Percentiles rank a stretch among this genome's conserved stretches.
Evolutionary conservation across 2,888 invertebrate genomes (phyloP).

Genomic region (Drosophila hamatofila): DNA sequence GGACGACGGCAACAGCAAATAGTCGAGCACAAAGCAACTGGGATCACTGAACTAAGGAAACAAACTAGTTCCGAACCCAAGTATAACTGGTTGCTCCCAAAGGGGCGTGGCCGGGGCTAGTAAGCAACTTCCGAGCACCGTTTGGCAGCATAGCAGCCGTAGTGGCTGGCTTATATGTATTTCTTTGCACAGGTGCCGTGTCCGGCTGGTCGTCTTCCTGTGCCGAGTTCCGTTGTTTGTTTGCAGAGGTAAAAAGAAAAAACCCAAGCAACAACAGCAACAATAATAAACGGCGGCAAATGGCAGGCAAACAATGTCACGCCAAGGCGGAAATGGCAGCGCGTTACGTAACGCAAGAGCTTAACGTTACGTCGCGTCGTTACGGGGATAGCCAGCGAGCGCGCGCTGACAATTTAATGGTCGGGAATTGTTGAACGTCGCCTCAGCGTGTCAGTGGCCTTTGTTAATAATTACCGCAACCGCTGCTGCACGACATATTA

Average conservation of each 20-base stretch:
- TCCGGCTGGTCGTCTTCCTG: slow-evolving; percentile 36
- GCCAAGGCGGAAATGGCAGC: slow-evolving; percentile 55
- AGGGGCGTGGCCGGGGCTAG: slow-evolving; percentile 13
- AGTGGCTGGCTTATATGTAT: slow-evolving; percentile 18
- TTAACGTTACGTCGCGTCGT: slow-evolving; percentile 23
- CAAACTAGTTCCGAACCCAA: slow-evolving; percentile 36
- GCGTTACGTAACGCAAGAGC: slow-evolving; percentile 41
- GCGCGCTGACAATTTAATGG: slow-evolving; percentile 57
- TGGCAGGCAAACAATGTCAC: slow-evolving; percentile 70
- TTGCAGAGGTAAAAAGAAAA: slow-evolving; percentile 8
- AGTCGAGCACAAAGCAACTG: slow-evolving; percentile 39
- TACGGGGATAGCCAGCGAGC: not conserved
- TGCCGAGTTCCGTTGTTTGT: slow-evolving; percentile 46
- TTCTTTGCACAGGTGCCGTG: slow-evolving; percentile 15
- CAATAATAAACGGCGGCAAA: slow-evolving; percentile 61
- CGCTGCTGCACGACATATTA: slow-evolving; percentile 39
- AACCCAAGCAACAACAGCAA: slow-evolving; percentile 17
- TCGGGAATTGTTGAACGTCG: slow-evolving; percentile 15
- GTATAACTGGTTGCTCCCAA: slow-evolving; percentile 9
- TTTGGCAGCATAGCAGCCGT: not conserved
- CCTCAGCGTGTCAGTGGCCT: slow-evolving; percentile 58
- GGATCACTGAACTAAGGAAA: slow-evolving; percentile 63
- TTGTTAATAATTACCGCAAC: slow-evolving; percentile 53
- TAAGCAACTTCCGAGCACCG: slow-evolving; percentile 37
- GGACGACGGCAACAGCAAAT: slow-evolving; percentile 32